Base-by-base conservation (phyloP, 1,140 invertebrate genomes). In the Lethocerus indicus region DNA sequence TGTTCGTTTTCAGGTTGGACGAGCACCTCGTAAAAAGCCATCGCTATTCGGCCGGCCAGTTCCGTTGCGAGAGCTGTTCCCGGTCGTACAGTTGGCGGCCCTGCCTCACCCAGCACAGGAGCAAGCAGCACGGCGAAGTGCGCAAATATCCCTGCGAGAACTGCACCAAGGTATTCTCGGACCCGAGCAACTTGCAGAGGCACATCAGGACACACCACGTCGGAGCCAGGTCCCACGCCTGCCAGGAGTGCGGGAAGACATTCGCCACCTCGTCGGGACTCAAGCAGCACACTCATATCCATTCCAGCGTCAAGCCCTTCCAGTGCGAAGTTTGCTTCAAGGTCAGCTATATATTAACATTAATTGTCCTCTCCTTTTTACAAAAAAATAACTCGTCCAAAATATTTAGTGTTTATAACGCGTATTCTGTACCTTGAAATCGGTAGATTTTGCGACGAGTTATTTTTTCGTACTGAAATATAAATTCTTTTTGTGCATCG, bases 211-310 rank as follows among this genome's bases (percentile, higher is more conserved):
- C 83, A 35, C 81, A 89, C 63, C 91, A 95, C 80, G 81, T 85
- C 18, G 90, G 90, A 14, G 88, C 89, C 3, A 74, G 90, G 58
- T 84, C 83, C 59, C 92, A 98, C 75, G 89, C 91, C 47, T 98
- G 94, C 65, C 78, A 83, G 42, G 91, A 97, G 70, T 98, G 94
- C 67, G 94, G 93, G 48, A 98, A 98, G 71, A 95, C 93, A 39
- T 98, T 98, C 67, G 90, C 86, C 9, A 95, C 92, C 21, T 90
- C 86, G 43, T 94, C 89, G 39, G 96, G 96, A 7, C 72, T 99
- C 27, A 99, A 98, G 67, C 96, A 99, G 65, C 96, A 99, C 70
- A 93, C 90, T 23, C 95, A 98, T 69, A 99, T 99, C 54, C 96
- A 99, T 71, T 94, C 88, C 58, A 93, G 86, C 59, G 82, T 96